Conservation (phyloP, 2,888 invertebrate genomes). For the Acheta domesticus region DNA sequence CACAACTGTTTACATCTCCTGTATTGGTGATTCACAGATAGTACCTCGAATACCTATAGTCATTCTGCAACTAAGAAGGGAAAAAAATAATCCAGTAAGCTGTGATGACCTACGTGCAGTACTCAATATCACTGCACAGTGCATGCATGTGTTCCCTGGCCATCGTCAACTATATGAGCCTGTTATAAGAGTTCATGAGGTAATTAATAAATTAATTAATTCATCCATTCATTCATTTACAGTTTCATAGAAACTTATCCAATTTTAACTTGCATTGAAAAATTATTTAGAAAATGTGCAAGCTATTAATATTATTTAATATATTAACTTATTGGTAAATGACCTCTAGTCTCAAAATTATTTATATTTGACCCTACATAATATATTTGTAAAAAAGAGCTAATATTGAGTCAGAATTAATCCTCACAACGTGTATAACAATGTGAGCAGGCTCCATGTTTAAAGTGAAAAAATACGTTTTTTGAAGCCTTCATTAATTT, state of each 20-base stretch:
- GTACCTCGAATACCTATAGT: slow-evolving; percentile 52
- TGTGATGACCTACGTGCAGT: slow-evolving; percentile 55
- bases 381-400: no score
- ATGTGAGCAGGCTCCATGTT: no score
- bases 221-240: slow-evolving; percentile 40
- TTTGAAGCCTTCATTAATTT: no score
- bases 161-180: slow-evolving; percentile 45
- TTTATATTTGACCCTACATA: no score
- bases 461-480: no score
- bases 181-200: slow-evolving; percentile 25
- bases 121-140: slow-evolving; percentile 56
- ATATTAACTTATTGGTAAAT: no score
- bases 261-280: slow-evolving; percentile 19
- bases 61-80: slow-evolving; percentile 55
- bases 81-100: slow-evolving; percentile 54
- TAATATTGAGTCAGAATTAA: no score
- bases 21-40: background rate
- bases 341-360: no score
- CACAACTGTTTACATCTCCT: no score
- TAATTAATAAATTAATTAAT: background rate
- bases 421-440: no score
- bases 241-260: background rate
- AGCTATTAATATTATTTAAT: no score
- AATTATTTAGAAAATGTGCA: no score
- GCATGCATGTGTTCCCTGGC: slow-evolving; percentile 55